Percentiles rank a stretch among this genome's conserved stretches.
These are phyloP conservation scores for Callopanchax toddi DNA, from an alignment of 2,113 vertebrate species.

Conservation along the genomic window DNA sequence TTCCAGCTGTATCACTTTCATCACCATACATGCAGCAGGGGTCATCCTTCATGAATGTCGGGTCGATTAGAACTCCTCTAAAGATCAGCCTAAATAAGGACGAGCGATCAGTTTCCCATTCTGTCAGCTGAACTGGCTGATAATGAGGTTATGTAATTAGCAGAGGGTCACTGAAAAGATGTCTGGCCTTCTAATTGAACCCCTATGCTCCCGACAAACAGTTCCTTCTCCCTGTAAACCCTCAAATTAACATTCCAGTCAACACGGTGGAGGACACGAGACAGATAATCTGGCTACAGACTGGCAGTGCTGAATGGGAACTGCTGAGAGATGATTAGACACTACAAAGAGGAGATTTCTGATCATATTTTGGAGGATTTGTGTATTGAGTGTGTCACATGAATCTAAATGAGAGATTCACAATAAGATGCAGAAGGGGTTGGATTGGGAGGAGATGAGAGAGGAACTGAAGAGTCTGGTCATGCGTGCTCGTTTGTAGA, in stretches of 20 bases:
- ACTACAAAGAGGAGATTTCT: constrained; percentile 64
- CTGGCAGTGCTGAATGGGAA: constrained; percentile 25
- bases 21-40: not conserved
- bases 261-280: constrained; percentile 30
- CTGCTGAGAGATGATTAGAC: constrained; percentile 47
- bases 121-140: constrained; percentile 10
- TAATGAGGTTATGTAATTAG: constrained; percentile 43
- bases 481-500: constrained; percentile 23
- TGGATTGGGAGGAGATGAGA: not conserved
- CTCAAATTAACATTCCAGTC: constrained; percentile 55
- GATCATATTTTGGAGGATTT: constrained; percentile 45
- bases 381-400: constrained; percentile 20
- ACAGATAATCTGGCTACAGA: constrained; percentile 49
- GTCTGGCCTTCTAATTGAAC: constrained; percentile 25
- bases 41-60: no score
- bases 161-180: constrained; percentile 15
- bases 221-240: constrained; percentile 27
- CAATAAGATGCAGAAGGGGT: constrained; percentile 9
- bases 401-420: constrained; percentile 20
- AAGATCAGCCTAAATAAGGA: not conserved
- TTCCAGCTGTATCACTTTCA: constrained; percentile 32
- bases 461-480: not conserved
- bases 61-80: constrained; percentile 15
- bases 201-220: constrained; percentile 18
- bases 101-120: constrained; percentile 5